Evolutionary conservation across 2,888 invertebrate genomes (phyloP), one percentile per base, ranked within the genome.

Genomic region (Mactromeris polynyma): DNA sequence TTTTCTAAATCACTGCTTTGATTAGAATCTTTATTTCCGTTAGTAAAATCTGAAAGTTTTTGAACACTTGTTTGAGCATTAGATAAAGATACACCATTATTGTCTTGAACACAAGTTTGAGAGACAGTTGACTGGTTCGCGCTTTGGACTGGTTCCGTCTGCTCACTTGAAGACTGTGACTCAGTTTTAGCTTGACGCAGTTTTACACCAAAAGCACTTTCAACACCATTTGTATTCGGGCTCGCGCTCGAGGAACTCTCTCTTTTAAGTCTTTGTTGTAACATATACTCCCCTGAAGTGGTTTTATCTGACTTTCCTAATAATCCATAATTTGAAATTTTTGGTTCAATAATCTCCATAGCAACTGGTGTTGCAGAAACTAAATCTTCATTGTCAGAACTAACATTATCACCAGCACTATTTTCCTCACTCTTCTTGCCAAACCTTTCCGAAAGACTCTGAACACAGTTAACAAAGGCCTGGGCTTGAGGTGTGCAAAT

Each of bases 401-500:
- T 94, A n/a, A 92, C 87, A 78, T 93, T 94, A 88, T 95, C 95
- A 81, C 94, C 94, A 89, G 94, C 89, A 93, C 92, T 93, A 80
- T 93, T 89, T 64, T 94, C 94, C 91, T 95, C 90, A 94, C 95
- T 86, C 91, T 96, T 95, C 94, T 96, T 91, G 90, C 96, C 95
- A 91, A 96, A 95, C 54, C 94, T 92, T 88, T 95, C 94, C 19
- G 96, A 95, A 84, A 96, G 92, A 93, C 95, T 95, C 89, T 95
- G 95, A 86, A 96, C 95, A 94, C 97, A 97, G 86, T 95, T 96
- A 14, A 97, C 96, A 94, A 97, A 97, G 7, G 96, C 96, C 80
- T 96, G 95, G 69, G 96, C 95, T 85, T 92, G 91, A 58, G 94
- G 88, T 21, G 90, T 64, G 14, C 88, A 69, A 73, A 94, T 93